Conservation (phyloP, 2,113 vertebrate genomes). For the human region GRCh38 chr7:18836001-18836500, state of each 20-base stretch:
- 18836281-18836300: neutral
- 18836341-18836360: neutral
- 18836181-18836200: neutral
- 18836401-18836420: neutral
- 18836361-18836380: neutral
- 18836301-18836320: neutral
- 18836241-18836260: constrained; percentile 37
- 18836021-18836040: constrained; percentile 55
- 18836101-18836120: neutral
- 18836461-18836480: neutral
- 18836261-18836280: neutral
- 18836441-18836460: neutral
- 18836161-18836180: neutral
- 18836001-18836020: constrained; percentile 72
- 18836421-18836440: neutral
- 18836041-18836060: constrained; percentile 14
- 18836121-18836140: neutral
- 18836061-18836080: constrained; percentile 49
- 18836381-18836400: neutral
- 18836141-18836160: neutral
- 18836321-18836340: neutral
- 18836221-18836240: neutral
- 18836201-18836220: neutral
- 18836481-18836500: neutral
- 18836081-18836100: neutral